These are phyloP conservation scores for Acanthiza pusilla DNA, from an alignment of 2,797 vertebrate species.

Conservation along the genomic window DNA sequence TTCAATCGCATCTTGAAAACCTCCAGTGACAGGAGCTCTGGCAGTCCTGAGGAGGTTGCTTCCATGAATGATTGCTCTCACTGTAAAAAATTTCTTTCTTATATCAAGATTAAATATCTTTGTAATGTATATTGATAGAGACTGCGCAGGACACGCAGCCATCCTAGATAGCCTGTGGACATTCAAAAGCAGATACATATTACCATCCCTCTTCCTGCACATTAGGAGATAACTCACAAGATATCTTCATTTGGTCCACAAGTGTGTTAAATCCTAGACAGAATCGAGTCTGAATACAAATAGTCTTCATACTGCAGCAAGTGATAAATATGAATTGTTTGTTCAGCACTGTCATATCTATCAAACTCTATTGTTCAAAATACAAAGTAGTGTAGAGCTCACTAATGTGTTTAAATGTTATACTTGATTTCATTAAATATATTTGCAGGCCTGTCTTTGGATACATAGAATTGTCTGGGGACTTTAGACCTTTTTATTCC, in stretches of 20 bases:
- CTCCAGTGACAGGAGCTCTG: background rate
- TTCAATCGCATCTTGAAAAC: background rate
- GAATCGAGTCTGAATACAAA: slow-evolving; percentile 58
- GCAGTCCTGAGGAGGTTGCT: background rate
- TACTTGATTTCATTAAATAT: slow-evolving; percentile 10
- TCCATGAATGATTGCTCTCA: background rate
- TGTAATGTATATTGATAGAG: background rate
- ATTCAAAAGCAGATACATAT: slow-evolving; percentile 14
- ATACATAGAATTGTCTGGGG: slow-evolving; percentile 6
- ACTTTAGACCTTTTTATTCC: slow-evolving; percentile 45
- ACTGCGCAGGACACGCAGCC: background rate
- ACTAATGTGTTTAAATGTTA: slow-evolving; percentile 4
- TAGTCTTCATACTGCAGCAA: slow-evolving; percentile 35
- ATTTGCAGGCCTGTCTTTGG: background rate
- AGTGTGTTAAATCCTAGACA: slow-evolving; percentile 46
- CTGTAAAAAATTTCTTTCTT: background rate
- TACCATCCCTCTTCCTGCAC: slow-evolving; percentile 23
- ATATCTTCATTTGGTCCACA: slow-evolving; percentile 52
- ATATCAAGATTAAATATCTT: background rate
- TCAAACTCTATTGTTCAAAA: slow-evolving; percentile 53
- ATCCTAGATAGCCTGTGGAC: background rate
- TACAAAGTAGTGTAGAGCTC: slow-evolving; percentile 9
- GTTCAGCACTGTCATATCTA: slow-evolving; percentile 5
- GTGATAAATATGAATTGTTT: slow-evolving; percentile 52
- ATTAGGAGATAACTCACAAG: slow-evolving; percentile 56